phyloP scores from a whole-genome alignment of 2,797 vertebrate species.

The Falco berigora region DNA sequence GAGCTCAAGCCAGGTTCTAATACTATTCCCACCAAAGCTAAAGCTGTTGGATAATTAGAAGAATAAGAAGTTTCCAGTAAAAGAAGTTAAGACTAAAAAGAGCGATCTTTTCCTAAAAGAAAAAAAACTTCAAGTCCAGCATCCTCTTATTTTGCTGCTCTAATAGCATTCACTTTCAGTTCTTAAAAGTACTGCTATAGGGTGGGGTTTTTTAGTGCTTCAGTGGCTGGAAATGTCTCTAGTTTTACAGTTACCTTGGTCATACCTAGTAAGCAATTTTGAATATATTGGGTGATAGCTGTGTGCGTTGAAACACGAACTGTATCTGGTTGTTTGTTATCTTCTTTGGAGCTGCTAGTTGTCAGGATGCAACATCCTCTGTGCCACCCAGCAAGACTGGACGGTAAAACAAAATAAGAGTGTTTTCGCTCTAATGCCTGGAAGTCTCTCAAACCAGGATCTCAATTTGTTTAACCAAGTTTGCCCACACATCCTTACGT shows the following conservation, averaged over 20 bases:
- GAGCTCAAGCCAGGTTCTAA: background rate
- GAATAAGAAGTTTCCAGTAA: background rate
- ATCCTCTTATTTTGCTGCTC: background rate
- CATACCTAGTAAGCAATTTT: background rate
- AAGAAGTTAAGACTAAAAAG: background rate
- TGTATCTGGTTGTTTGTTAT: background rate
- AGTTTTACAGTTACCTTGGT: background rate
- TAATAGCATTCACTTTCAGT: background rate
- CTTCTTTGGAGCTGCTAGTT: background rate
- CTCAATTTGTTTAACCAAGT: background rate
- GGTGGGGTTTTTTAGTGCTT: background rate
- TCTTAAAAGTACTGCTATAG: background rate
- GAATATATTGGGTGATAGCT: rapidly evolving
- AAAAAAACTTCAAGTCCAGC: background rate
- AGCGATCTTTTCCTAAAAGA: background rate
- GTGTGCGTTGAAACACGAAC: background rate
- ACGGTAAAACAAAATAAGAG: background rate
- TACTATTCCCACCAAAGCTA: background rate
- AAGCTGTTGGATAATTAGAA: background rate
- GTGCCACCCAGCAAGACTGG: background rate
- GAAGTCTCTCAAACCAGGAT: background rate
- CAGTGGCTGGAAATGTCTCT: background rate
- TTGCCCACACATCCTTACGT: background rate
- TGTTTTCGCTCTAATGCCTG: background rate
- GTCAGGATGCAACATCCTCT: background rate